Evolutionary conservation across 2,797 vertebrate genomes (phyloP).

Genomic region (Cygnus olor): DNA sequence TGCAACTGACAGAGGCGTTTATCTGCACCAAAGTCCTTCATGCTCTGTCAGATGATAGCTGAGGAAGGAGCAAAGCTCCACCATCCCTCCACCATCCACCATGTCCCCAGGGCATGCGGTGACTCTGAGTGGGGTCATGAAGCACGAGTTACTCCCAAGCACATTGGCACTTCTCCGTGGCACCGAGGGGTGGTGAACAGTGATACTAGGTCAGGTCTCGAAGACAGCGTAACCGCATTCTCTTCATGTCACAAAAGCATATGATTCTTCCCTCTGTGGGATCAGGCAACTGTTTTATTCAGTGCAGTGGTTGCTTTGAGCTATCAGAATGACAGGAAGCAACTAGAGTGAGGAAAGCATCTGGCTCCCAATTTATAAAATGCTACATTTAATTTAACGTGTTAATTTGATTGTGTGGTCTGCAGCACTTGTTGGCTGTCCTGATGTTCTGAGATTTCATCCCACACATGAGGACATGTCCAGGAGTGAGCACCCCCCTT

Average conservation of each 20-base stretch:
- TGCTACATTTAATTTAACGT: not conserved
- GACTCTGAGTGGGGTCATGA: not conserved
- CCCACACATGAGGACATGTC: not conserved
- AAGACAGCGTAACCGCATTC: not conserved
- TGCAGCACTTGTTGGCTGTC: not conserved
- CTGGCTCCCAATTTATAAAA: constrained; percentile 2
- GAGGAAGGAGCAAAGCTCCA: not conserved
- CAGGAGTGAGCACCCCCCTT: not conserved
- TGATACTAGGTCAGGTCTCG: not conserved
- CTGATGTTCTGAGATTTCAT: not conserved
- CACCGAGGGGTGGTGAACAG: not conserved
- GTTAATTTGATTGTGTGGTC: not conserved
- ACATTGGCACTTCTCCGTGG: not conserved
- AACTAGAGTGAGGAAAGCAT: constrained; percentile 12
- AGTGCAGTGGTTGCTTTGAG: not conserved
- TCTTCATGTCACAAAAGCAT: not conserved
- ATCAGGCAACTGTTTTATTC: constrained; percentile 24
- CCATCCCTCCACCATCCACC: not conserved
- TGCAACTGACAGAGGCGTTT: not conserved
- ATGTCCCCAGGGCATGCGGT: not conserved
- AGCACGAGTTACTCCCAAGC: not conserved
- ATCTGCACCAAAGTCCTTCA: not conserved
- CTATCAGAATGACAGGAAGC: not conserved
- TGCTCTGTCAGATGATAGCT: not conserved
- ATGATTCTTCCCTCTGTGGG: not conserved